These are phyloP conservation scores for Chaetura pelagica DNA, from an alignment of 2,113 vertebrate genomes.

Conservation along the genomic window DNA sequence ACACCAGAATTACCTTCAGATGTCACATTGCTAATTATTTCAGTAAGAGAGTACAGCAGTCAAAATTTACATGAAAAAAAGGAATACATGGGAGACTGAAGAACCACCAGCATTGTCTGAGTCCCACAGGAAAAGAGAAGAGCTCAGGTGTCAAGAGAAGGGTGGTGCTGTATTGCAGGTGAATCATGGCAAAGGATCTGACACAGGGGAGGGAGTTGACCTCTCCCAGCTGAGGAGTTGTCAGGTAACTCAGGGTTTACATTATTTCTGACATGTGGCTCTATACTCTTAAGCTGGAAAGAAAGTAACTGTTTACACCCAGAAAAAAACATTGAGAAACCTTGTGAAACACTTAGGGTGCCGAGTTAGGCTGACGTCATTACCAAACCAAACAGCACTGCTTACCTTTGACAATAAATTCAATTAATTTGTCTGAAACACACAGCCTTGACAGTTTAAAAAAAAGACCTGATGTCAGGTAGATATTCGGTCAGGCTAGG, in stretches of 20 bases:
- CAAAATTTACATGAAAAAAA: background rate
- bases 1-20: background rate
- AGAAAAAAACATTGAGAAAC: slow-evolving; percentile 18
- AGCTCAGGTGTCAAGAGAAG: background rate
- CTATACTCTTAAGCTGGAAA: slow-evolving; percentile 47
- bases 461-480: background rate
- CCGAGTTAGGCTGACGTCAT: background rate
- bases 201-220: background rate
- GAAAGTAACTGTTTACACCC: slow-evolving; percentile 14
- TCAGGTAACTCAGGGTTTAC: slow-evolving; percentile 24
- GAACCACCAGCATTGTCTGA: background rate
- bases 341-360: background rate
- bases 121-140: background rate
- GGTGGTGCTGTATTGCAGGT: background rate
- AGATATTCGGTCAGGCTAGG: background rate
- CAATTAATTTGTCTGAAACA: slow-evolving; percentile 23
- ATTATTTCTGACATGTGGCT: background rate
- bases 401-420: background rate
- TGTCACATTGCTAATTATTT: background rate
- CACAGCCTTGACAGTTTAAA: background rate
- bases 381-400: slow-evolving; percentile 8
- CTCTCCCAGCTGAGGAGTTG: background rate
- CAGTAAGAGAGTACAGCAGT: background rate
- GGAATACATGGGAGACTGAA: background rate
- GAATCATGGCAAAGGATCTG: background rate